Conservation (phyloP, 2,113 vertebrate species). For the Oreocharis arfaki region DNA sequence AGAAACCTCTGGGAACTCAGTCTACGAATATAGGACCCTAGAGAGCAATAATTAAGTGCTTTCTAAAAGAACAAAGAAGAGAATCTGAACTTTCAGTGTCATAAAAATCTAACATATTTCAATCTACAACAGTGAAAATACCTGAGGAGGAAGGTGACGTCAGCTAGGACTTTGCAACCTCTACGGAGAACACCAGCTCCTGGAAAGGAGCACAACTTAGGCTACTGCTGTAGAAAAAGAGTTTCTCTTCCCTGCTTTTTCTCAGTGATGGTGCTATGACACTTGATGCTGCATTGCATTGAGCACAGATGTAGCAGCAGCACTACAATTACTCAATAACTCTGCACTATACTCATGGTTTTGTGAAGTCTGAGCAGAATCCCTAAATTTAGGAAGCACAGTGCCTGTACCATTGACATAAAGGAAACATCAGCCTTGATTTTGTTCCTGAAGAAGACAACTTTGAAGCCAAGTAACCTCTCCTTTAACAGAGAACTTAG, state of each 20-base stretch:
- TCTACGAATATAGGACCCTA: not conserved
- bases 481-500: not conserved
- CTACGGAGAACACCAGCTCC: not conserved
- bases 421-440: not conserved
- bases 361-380: not conserved
- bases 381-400: not conserved
- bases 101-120: not conserved
- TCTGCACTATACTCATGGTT: not conserved
- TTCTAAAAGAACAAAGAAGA: not conserved
- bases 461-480: not conserved
- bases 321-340: not conserved
- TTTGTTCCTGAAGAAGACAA: not conserved
- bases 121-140: not conserved
- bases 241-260: not conserved
- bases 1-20: not conserved
- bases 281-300: not conserved
- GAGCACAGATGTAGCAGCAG: not conserved
- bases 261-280: not conserved
- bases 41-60: not conserved
- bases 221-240: not conserved
- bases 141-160: not conserved
- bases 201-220: not conserved
- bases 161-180: not conserved
- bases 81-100: not conserved
- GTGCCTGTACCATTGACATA: not conserved